phyloP scores from a whole-genome alignment of 2,797 vertebrate species.

The Rousettus madagascariensis region DNA sequence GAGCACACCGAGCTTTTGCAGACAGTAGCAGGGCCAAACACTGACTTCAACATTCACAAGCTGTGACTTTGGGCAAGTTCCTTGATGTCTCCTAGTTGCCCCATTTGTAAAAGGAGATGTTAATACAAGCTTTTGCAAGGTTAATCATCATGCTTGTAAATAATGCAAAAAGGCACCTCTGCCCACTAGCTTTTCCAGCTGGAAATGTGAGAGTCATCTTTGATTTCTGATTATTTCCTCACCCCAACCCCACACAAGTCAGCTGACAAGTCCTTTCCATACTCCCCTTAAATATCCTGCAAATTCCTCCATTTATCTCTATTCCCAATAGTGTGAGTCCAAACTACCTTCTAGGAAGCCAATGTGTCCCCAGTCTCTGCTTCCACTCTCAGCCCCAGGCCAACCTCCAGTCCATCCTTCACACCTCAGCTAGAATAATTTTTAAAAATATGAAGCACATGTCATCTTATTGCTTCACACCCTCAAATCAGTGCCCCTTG shows the following conservation, averaged over 20 bases:
- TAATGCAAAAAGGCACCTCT: neutral
- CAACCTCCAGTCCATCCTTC: neutral
- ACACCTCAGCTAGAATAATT: neutral
- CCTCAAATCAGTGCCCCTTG: neutral
- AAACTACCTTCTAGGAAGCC: neutral
- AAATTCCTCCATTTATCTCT: neutral
- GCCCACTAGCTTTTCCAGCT: neutral
- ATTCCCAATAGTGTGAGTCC: neutral
- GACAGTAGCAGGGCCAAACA: neutral
- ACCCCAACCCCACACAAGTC: neutral
- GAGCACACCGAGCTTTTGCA: neutral
- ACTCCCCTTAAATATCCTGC: neutral
- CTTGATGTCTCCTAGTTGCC: neutral
- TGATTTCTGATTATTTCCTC: neutral
- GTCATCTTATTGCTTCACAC: neutral
- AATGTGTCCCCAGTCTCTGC: neutral
- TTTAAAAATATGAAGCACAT: neutral
- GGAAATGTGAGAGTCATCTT: neutral
- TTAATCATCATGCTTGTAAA: neutral
- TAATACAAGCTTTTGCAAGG: neutral
- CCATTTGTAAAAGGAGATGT: neutral
- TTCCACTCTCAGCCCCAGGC: neutral
- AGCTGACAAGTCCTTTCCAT: neutral
- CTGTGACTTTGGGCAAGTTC: neutral
- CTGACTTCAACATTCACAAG: neutral